These are phyloP conservation scores for Steatornis caripensis DNA, from an alignment of 2,113 vertebrate genomes.

Conservation along the genomic window DNA sequence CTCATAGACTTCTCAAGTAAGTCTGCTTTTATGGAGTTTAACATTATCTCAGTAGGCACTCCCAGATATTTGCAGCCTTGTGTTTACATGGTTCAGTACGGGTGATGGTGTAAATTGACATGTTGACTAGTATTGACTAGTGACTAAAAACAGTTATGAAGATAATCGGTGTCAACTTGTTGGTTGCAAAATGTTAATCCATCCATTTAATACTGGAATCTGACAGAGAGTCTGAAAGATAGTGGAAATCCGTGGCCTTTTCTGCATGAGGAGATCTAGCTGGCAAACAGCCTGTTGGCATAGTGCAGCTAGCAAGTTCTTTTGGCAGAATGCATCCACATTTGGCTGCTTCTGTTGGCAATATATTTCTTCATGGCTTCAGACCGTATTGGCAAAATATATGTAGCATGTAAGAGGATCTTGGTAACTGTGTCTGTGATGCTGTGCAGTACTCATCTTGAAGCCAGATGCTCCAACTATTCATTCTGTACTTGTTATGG, in stretches of 20 bases:
- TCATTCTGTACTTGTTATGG: neutral
- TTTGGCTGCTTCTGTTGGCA: conserved; percentile 30
- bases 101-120: neutral
- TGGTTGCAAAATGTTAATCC: conserved; percentile 9
- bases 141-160: neutral
- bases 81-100: neutral
- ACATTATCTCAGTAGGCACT: neutral
- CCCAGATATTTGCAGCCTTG: neutral
- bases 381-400: conserved; percentile 35
- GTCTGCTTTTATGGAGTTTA: neutral
- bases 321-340: conserved; percentile 10
- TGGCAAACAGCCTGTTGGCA: neutral
- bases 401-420: neutral
- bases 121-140: neutral
- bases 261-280: neutral
- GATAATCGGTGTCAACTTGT: neutral
- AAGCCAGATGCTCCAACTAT: neutral
- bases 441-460: neutral
- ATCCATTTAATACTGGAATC: neutral
- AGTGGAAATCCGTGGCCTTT: neutral
- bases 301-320: neutral
- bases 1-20: neutral
- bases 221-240: neutral
- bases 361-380: conserved; percentile 11
- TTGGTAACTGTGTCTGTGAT: neutral